Conservation (phyloP, 2,888 invertebrate genomes). For the Latrodectus hesperus region DNA sequence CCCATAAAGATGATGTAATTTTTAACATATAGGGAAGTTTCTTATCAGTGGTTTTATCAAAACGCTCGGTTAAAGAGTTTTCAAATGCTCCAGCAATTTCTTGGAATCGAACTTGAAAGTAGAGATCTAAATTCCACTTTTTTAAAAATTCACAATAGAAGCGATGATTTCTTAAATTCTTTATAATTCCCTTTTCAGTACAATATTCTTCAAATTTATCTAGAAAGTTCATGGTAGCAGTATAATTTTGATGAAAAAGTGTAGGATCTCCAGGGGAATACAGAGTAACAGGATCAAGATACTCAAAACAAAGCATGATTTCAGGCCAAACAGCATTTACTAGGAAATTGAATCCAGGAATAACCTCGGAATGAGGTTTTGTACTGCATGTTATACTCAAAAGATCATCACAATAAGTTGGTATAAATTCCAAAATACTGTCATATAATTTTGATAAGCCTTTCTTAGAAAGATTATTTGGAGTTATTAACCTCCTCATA, state of each 20-base stretch:
- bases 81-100: conserved; percentile 87
- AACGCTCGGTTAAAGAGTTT: conserved; percentile 75
- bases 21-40: conserved; percentile 15
- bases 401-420: conserved; percentile 75
- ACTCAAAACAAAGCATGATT: conserved; percentile 78
- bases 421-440: conserved; percentile 83
- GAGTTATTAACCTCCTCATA: conserved; percentile 83
- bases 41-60: conserved; percentile 28
- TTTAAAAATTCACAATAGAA: conserved; percentile 87
- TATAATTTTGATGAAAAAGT: conserved; percentile 87
- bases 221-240: conserved; percentile 85
- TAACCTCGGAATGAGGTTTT: conserved; percentile 73
- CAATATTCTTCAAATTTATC: conserved; percentile 82
- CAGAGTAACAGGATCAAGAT: conserved; percentile 80
- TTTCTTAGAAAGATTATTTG: conserved; percentile 79
- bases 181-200: conserved; percentile 79
- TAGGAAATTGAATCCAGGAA: conserved; percentile 84
- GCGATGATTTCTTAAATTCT: conserved; percentile 80
- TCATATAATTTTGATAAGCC: conserved; percentile 84
- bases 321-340: conserved; percentile 88
- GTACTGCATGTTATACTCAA: conserved; percentile 73
- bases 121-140: conserved; percentile 96
- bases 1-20: conserved; percentile 19
- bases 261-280: conserved; percentile 95
- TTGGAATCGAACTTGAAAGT: conserved; percentile 95